Evolutionary conservation across 1,140 invertebrate genomes (phyloP).

Genomic region (Drosophila lowei): DNA sequence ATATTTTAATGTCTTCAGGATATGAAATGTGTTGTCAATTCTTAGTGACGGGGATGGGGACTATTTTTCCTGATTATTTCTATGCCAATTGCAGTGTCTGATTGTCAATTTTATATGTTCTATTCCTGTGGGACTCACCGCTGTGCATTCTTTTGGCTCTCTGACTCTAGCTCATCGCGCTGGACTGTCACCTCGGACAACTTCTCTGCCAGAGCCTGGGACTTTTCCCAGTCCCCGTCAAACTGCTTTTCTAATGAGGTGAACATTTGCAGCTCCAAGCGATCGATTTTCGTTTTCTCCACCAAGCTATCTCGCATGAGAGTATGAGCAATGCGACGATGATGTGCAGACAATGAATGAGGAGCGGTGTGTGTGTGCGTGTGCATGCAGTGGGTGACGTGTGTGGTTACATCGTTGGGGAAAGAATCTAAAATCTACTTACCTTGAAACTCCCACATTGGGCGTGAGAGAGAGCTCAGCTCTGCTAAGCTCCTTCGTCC

Average conservation of each 20-base stretch:
- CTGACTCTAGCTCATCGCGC: slow-evolving; percentile 51
- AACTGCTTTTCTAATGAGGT: slow-evolving; percentile 66
- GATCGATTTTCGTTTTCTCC: slow-evolving; percentile 51
- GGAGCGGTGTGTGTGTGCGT: neutral
- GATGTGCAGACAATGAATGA: neutral
- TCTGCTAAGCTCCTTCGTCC: neutral
- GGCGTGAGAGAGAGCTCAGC: slow-evolving; percentile 46
- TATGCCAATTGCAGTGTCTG: too few species aligned
- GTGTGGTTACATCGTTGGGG: neutral
- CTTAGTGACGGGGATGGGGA: too few species aligned
- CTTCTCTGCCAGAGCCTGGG: slow-evolving; percentile 41
- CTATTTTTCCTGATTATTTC: too few species aligned
- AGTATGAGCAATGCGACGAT: too few species aligned
- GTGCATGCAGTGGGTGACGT: slow-evolving; percentile 1
- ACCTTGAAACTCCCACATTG: slow-evolving; percentile 28
- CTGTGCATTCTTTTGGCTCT: slow-evolving; percentile 34
- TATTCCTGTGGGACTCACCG: slow-evolving; percentile 54
- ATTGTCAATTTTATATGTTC: neutral
- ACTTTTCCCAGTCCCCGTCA: slow-evolving; percentile 46
- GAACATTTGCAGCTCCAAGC: slow-evolving; percentile 63
- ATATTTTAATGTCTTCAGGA: too few species aligned
- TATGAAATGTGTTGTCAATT: too few species aligned
- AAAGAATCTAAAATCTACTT: slow-evolving; percentile 18
- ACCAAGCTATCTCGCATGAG: slow-evolving; percentile 26
- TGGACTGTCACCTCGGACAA: slow-evolving; percentile 31